These are phyloP conservation scores for Daboia siamensis DNA, from an alignment of 2,113 vertebrate species.

Conservation along the genomic window DNA sequence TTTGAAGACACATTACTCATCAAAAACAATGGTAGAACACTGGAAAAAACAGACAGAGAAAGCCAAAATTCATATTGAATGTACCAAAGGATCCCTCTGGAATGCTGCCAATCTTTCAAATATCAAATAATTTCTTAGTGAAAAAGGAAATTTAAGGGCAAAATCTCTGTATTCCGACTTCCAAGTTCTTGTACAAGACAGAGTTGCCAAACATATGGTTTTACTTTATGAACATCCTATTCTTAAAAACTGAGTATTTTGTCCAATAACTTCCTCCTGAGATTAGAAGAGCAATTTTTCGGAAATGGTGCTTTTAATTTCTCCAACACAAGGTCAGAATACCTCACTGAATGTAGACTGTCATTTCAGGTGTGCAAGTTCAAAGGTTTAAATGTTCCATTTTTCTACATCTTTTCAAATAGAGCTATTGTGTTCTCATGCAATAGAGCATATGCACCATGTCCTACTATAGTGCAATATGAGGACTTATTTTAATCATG, in stretches of 20 bases:
- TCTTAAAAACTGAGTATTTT: constrained; percentile 11
- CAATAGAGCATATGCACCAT: not conserved
- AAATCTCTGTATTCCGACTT: constrained; percentile 25
- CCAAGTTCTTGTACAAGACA: constrained; percentile 22
- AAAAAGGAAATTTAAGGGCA: constrained; percentile 16
- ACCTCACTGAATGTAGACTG: not conserved
- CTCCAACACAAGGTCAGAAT: not conserved
- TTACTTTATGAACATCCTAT: constrained; percentile 34
- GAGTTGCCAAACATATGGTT: constrained; percentile 32
- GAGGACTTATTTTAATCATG: not conserved
- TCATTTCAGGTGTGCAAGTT: not conserved
- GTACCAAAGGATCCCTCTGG: not conserved
- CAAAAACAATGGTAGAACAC: not conserved
- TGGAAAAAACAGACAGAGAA: not conserved
- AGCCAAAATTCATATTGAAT: not conserved
- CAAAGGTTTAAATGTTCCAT: not conserved
- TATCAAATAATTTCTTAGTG: constrained; percentile 16
- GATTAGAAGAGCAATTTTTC: not conserved
- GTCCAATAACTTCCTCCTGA: not conserved
- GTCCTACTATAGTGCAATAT: not conserved
- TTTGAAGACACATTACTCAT: not conserved
- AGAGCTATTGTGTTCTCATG: not conserved
- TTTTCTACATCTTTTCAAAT: not conserved
- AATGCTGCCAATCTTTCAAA: constrained; percentile 4
- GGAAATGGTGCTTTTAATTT: not conserved